Evolutionary conservation across 2,113 vertebrate genomes (phyloP), one percentile per base, ranked within the genome.

Genomic region (Halcyon malimbica): DNA sequence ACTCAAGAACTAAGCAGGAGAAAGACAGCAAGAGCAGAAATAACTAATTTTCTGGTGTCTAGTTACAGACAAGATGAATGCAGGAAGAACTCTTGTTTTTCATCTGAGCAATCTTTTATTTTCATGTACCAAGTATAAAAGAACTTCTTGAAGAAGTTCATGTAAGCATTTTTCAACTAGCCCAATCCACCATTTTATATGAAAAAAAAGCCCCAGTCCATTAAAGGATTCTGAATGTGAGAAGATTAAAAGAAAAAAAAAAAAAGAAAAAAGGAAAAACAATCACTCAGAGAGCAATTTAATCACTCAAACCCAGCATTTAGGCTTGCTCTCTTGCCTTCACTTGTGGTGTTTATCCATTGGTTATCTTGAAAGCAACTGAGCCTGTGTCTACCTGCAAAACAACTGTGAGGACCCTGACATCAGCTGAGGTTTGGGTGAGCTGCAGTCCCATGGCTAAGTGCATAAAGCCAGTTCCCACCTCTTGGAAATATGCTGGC

Each of bases 361-460:
- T 65, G 9, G 62, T 13, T 35, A 24, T 33, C 56, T 50, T 51
- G 46, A 21, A 71, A 83, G 13, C 25, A 75, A 33, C 20, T 26
- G 24, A 68, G 17, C 26, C 31, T 44, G 11, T 77, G 46, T 12
- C 28, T 51, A 48, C 25, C 11, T 68, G 25, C 16, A 59, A 77
- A 60, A 63, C 1, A 3, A 8, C 60, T 21, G 39, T 39, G 25
- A 60, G 60, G 20, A 71, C 5, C 8, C 39, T 1, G 2, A 1
- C 11, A 23, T 81, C 5, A 2, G 3, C 33, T 62, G 39, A 44
- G 10, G 10, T 62, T 84, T 90, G 44, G 5, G 29, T 0, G 2
- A 76, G 13, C 37, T 83, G 19, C 51, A 71, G 41, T 44, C 63
- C 42, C 41, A 76, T 3, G 8, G 11, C 10, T 41, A 57, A 70